These are phyloP conservation scores for Cotesia glomerata DNA, from an alignment of 1,140 invertebrate species.

Conservation along the genomic window DNA sequence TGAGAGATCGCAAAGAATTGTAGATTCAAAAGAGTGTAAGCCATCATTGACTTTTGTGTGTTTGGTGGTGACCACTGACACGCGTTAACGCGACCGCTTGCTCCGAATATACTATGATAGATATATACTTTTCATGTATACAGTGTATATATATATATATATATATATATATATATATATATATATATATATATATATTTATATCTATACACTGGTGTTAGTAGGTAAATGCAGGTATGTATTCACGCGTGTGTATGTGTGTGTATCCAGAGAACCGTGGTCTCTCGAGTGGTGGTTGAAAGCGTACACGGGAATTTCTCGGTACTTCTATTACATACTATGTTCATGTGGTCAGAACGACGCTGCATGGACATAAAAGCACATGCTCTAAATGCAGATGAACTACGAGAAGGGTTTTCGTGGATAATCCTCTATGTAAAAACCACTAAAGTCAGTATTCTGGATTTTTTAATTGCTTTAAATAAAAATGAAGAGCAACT, in stretches of 20 bases:
- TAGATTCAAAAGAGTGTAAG: too few relatives aligned
- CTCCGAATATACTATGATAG: conserved; percentile 4
- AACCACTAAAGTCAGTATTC: neutral
- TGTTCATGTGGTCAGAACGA: too few relatives aligned
- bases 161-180: conserved; percentile 10
- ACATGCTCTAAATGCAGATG: conserved; percentile 27
- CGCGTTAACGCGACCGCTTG: conserved; percentile 27
- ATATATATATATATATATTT: conserved; percentile 6
- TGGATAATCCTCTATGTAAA: conserved; percentile 5
- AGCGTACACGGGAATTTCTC: too few relatives aligned
- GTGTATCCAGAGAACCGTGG: too few relatives aligned
- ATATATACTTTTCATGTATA: neutral
- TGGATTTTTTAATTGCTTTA: neutral
- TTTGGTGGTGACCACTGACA: conserved; percentile 4
- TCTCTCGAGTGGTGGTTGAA: too few relatives aligned
- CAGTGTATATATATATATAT: neutral
- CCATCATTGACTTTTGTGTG: neutral
- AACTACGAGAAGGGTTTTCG: conserved; percentile 4
- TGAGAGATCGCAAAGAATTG: too few relatives aligned
- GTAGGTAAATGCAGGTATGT: neutral
- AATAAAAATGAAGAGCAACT: neutral
- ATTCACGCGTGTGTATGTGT: too few relatives aligned
- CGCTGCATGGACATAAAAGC: neutral
- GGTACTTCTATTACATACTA: too few relatives aligned
- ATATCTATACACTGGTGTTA: neutral